Evolutionary conservation across 2,888 invertebrate genomes (phyloP).

Genomic region (Cacoxenus indagator): DNA sequence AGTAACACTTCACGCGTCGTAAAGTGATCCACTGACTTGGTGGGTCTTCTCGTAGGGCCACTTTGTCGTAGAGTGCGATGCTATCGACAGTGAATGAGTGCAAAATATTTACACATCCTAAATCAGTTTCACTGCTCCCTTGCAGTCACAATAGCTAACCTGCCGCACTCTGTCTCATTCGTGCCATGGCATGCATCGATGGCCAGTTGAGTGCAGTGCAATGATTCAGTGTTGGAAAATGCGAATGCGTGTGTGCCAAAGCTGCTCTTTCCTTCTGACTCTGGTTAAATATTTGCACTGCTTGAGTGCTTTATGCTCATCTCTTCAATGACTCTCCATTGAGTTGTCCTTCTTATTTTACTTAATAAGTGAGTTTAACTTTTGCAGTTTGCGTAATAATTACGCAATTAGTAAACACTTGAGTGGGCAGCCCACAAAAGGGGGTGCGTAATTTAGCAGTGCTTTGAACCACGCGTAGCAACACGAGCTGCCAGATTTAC

Average conservation of each 20-base stretch:
- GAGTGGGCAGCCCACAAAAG: not conserved
- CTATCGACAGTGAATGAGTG: slow-evolving; percentile 39
- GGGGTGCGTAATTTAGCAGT: no score
- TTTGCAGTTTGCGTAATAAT: not conserved
- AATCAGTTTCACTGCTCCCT: slow-evolving; percentile 47
- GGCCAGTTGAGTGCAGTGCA: not conserved
- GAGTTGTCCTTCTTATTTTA: not conserved
- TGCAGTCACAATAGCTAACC: not conserved
- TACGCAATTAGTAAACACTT: slow-evolving; percentile 17
- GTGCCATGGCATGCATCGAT: slow-evolving; percentile 5
- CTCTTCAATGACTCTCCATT: not conserved
- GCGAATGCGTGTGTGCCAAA: not conserved
- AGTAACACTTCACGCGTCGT: slow-evolving; percentile 18
- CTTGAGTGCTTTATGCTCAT: slow-evolving; percentile 4
- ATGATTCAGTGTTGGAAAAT: not conserved
- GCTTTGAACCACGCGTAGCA: no score
- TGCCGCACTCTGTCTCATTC: not conserved
- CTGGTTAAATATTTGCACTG: slow-evolving; percentile 17
- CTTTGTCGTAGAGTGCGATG: not conserved
- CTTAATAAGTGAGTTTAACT: slow-evolving; percentile 1
- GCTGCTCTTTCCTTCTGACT: not conserved
- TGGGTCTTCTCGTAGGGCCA: no score
- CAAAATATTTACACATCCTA: slow-evolving; percentile 61
- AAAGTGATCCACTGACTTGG: not conserved
- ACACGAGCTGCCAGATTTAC: slow-evolving; percentile 7